Evolutionary conservation across 2,888 invertebrate species (phyloP).

Genomic region (Lycaena phlaeas): DNA sequence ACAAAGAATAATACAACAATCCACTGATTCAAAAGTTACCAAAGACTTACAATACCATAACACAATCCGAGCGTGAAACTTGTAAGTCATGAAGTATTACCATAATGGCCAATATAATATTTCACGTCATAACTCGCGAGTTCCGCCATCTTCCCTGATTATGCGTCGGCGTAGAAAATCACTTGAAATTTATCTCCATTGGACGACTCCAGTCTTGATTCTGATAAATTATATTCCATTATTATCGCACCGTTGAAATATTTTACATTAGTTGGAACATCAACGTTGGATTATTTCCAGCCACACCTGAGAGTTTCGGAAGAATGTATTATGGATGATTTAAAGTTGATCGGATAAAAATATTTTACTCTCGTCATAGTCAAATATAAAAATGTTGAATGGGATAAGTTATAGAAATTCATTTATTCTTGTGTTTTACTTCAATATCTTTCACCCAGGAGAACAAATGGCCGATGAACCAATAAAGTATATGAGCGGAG

Average conservation of each 20-base stretch:
- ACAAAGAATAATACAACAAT: too few relatives aligned
- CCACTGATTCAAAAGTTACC: background rate
- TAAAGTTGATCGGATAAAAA: too few relatives aligned
- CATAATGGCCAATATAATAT: conserved; percentile 6
- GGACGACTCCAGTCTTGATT: conserved; percentile 20
- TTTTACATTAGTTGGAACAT: background rate
- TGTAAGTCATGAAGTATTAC: conserved; percentile 6
- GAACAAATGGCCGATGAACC: too few relatives aligned
- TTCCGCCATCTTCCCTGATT: conserved; percentile 3
- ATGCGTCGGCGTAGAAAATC: conserved; percentile 14
- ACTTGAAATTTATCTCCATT: conserved; percentile 18
- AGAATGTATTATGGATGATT: too few relatives aligned
- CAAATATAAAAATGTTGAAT: too few relatives aligned
- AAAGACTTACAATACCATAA: background rate
- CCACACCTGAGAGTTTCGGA: background rate
- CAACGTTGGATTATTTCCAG: background rate
- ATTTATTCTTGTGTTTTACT: too few relatives aligned
- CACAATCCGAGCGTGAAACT: background rate
- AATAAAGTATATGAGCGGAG: too few relatives aligned
- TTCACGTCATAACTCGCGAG: conserved; percentile 5
- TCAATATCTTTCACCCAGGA: too few relatives aligned
- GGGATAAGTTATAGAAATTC: too few relatives aligned
- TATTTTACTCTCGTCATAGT: too few relatives aligned
- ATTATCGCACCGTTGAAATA: conserved; percentile 1
- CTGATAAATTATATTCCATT: conserved; percentile 15